Base-by-base conservation (phyloP, 2,888 invertebrate genomes). In the Coecobrya sp. region DNA sequence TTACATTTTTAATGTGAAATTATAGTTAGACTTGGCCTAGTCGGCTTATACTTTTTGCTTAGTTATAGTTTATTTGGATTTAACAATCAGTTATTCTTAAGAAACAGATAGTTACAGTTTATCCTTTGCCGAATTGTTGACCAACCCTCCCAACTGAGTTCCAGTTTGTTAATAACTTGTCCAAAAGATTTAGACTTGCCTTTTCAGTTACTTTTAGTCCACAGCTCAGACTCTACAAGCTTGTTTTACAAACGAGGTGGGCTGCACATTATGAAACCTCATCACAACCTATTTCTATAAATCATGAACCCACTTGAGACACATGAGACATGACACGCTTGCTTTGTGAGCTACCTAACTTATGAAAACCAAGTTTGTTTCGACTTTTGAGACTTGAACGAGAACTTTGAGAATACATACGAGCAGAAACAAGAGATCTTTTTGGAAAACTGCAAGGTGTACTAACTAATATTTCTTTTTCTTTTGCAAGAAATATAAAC, bases 251-350 rank as follows among this genome's bases (percentile, higher is more conserved):
- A 86, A 86, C 55, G 36, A 91, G 86, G 73, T 68, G 79, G 91
- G 81, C 68, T 76, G 87, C 79, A 88, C 73, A 84, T 42, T n/a
- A n/a, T n/a, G n/a, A 49, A 82, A 70, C 42, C 45, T 59, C 85
- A 76, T 16, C 87, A 84, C 87, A 92, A 92, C 92, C 92, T 92
- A 92, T 84, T 92, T 92, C 87, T 42, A 92, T 92, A 92, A 92
- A 92, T 92, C 92, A 92, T 92, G 84, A 92, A 36, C 88, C 76
- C 88, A 92, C 84, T 84, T 84, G 87, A 87, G 82, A 91, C 59
- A 70, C 45, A 70, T 82, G 91, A 86, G 49, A 76, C 91, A 86
- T 70, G 68, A 81, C 65, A 85, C 65, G 84, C 86, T 86, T 86
- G 55, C 45, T n/a, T n/a, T n/a, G 30, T 49, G 30, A 73, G 19